Conservation (phyloP, 1,140 invertebrate genomes). For the Camponotus floridanus region DNA sequence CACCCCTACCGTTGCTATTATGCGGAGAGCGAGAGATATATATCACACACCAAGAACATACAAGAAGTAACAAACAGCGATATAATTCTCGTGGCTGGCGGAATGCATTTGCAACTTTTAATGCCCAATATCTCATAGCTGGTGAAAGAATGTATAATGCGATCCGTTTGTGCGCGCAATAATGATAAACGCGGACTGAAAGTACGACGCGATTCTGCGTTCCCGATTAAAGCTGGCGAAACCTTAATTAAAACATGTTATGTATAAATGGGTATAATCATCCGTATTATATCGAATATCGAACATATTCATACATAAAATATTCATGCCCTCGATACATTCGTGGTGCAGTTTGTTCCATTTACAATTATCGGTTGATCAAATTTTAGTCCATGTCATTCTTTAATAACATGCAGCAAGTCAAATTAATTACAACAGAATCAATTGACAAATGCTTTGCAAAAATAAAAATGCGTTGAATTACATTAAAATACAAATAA, state of each 20-base stretch:
- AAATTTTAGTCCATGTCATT: slow-evolving; percentile 32
- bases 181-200: background rate
- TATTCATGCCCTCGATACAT: slow-evolving; percentile 36
- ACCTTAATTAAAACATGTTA: slow-evolving; percentile 58
- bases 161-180: slow-evolving; percentile 22
- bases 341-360: slow-evolving; percentile 35
- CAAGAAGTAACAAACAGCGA: slow-evolving; percentile 56
- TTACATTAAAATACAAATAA: too few species aligned
- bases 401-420: slow-evolving; percentile 42
- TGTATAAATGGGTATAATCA: slow-evolving; percentile 43
- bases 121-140: slow-evolving; percentile 42
- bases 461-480: background rate
- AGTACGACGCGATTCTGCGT: background rate
- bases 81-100: slow-evolving; percentile 41
- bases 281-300: slow-evolving; percentile 43
- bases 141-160: slow-evolving; percentile 19
- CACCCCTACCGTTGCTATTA: slow-evolving; percentile 10
- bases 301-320: slow-evolving; percentile 32
- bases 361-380: slow-evolving; percentile 48
- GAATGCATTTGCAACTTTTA: slow-evolving; percentile 55
- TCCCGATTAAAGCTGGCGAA: slow-evolving; percentile 43
- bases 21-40: slow-evolving; percentile 34
- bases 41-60: slow-evolving; percentile 9
- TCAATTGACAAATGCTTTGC: background rate
- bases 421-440: slow-evolving; percentile 40